Conservation (phyloP, 2,797 vertebrate genomes). For the Darevskia mixta region DNA sequence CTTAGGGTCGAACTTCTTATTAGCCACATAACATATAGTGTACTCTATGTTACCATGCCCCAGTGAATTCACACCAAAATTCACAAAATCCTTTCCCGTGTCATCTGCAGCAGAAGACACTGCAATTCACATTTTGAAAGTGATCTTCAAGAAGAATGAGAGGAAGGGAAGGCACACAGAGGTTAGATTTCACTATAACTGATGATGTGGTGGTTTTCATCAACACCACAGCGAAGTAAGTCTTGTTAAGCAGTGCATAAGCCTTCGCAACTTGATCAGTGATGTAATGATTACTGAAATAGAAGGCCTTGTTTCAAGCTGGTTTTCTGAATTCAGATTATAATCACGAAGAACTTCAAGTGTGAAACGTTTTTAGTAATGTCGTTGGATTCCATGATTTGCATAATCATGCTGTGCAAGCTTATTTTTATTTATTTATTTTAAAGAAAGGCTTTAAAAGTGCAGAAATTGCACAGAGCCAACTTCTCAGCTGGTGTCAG, state of each 20-base stretch:
- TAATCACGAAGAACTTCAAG: fast-evolving
- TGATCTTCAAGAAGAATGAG: neutral
- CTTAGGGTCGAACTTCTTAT: neutral
- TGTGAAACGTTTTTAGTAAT: neutral
- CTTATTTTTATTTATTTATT: fast-evolving
- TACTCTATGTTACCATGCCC: neutral
- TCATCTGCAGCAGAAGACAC: neutral
- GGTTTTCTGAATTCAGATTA: neutral
- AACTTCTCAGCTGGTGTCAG: fast-evolving
- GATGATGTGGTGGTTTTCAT: neutral
- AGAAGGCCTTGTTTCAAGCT: neutral
- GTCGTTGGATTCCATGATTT: neutral
- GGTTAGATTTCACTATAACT: neutral
- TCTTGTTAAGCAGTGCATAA: fast-evolving
- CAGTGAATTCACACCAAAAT: neutral
- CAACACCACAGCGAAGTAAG: neutral
- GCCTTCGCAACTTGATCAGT: neutral
- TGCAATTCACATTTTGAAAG: neutral
- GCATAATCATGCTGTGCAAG: neutral
- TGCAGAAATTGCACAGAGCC: neutral
- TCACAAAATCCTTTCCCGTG: neutral
- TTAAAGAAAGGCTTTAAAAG: fast-evolving
- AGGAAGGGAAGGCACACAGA: neutral
- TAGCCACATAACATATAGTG: neutral
- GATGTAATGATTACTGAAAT: neutral